phyloP scores from a whole-genome alignment of 1,140 invertebrate species.

The Mesaphorura yosii region DNA sequence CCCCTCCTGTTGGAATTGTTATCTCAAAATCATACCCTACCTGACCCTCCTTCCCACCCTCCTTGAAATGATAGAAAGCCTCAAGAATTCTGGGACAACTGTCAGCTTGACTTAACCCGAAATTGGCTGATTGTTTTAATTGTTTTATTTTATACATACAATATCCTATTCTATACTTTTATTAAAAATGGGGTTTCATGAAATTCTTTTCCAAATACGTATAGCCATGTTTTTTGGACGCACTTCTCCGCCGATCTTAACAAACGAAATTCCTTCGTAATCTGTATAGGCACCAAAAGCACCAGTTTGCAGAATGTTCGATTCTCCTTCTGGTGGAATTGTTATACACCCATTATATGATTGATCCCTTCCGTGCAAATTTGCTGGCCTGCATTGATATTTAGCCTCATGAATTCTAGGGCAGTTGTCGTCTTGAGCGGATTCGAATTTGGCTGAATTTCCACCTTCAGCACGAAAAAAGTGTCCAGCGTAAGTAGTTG shows the following conservation, averaged over 20 bases:
- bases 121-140: background rate
- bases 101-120: background rate
- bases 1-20: background rate
- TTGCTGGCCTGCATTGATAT: too few species aligned
- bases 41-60: background rate
- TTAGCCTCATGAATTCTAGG: background rate
- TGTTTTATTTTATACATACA: too few species aligned
- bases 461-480: conserved; percentile 6
- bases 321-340: background rate
- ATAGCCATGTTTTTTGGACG: background rate
- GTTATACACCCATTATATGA: background rate
- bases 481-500: background rate
- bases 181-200: too few species aligned
- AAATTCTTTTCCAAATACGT: background rate
- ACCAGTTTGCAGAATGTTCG: background rate
- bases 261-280: background rate
- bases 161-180: too few species aligned
- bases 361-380: background rate
- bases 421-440: background rate
- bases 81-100: background rate
- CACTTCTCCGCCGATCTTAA: too few species aligned
- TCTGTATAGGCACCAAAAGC: background rate
- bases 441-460: background rate
- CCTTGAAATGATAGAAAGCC: too few species aligned
- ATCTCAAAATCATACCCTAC: too few species aligned